Evolutionary conservation across 2,797 vertebrate genomes (phyloP).

Genomic region (Acanthopagrus latus): DNA sequence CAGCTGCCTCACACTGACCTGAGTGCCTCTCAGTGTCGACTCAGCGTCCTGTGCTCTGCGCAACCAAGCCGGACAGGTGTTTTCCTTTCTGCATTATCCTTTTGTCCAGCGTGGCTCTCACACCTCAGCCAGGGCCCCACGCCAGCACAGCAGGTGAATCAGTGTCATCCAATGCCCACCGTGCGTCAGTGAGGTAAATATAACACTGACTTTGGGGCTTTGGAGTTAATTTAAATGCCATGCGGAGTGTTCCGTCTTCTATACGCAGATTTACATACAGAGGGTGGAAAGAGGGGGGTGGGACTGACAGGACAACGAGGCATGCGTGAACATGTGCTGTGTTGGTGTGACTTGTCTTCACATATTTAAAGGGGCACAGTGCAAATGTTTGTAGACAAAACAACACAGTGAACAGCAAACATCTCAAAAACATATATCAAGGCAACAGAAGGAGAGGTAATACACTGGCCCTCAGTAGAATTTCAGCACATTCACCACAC

Average conservation of each 20-base stretch:
- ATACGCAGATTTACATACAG: conserved; percentile 7
- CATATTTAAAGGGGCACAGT: neutral
- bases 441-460: no score
- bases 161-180: conserved; percentile 41
- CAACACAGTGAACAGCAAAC: neutral
- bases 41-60: conserved; percentile 33
- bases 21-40: conserved; percentile 15
- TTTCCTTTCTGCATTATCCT: conserved; percentile 60
- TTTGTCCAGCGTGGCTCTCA: conserved; percentile 48
- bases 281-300: neutral
- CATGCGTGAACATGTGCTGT: conserved; percentile 7
- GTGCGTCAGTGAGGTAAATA: conserved; percentile 59
- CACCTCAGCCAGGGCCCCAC: conserved; percentile 54
- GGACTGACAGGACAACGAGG: conserved; percentile 5
- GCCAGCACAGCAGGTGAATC: conserved; percentile 58
- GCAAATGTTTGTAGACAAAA: neutral
- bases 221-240: conserved; percentile 42
- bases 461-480: no score
- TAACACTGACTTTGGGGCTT: conserved; percentile 56
- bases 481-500: no score
- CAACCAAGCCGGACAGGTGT: conserved; percentile 65
- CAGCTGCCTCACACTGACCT: conserved; percentile 15
- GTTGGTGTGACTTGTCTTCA: neutral
- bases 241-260: neutral
- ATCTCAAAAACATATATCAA: no score